Evolutionary conservation across 2,113 vertebrate genomes (phyloP), one percentile per base, ranked within the genome.

Genomic region (Sorex fumeus): DNA sequence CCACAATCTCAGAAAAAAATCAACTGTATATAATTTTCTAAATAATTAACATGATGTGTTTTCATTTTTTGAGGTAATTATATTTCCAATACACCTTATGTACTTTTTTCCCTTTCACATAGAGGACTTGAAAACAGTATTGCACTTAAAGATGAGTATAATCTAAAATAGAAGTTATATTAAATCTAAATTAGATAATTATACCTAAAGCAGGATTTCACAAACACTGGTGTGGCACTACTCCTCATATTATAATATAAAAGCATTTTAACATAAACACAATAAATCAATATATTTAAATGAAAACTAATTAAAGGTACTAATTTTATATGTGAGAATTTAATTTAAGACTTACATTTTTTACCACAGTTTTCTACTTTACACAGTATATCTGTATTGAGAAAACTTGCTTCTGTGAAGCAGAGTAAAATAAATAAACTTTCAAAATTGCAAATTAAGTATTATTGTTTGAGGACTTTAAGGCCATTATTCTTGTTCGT

Each of bases 291-390:
- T 43, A 76, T 47, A 47, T 91, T 71, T 19, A 66, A 89, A 87
- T 76, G 28, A 2, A 83, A 90, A 84, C 76, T 57, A 83, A 87
- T 18, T 80, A 40, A 90, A 87, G 88, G 67, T 1, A 74, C 13
- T 47, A n/a, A 15, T 62, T 83, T 75, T 87, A 43, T 87, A 43
- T 19, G 23, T 45, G 25, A 18, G 5, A 74, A 76, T 93, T 90
- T 76, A 84, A 23, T 57, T 87, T 81, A 85, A 84, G 40, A 19
- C 43, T 43, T 81, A 84, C 1, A 53, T 85, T 89, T 91, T 53
- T 76, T 6, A 71, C 4, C 8, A 43, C n/a, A 57, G 2, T 57
- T 18, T 72, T 88, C 86, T 79, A 30, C 30, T 80, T 69, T 90
- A 74, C 43, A 92, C 76, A 92, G 45, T 85, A 16, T 30, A 74